Percentiles rank a stretch among this genome's conserved stretches.
phyloP scores from a whole-genome alignment of 35 echinoderm and acorn worm genomes.

The Eucidaris tribuloides region DNA sequence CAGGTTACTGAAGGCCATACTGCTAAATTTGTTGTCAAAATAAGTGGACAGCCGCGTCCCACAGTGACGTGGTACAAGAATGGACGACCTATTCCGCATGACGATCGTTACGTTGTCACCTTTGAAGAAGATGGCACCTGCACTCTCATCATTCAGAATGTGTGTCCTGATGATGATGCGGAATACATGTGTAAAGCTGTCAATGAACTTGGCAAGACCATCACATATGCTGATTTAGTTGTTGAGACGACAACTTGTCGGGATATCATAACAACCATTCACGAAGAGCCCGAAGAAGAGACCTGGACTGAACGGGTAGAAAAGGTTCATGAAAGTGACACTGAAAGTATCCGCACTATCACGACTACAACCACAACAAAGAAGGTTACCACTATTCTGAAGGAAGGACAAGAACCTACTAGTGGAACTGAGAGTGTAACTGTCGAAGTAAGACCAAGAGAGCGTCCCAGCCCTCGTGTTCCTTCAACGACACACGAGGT shows the following conservation, averaged over 20 bases:
- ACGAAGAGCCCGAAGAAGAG: conserved; percentile 74
- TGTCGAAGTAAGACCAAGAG: conserved; percentile 31
- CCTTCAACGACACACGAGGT: conserved; percentile 1
- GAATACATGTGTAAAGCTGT: conserved; percentile 99
- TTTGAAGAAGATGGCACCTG: conserved; percentile 79
- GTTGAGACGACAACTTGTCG: conserved; percentile 46
- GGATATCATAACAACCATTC: conserved; percentile 65
- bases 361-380: conserved; percentile 81
- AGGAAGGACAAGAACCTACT: conserved; percentile 43
- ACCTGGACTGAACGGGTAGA: conserved; percentile 64
- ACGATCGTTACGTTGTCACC: conserved; percentile 47
- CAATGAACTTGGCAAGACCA: conserved; percentile 87
- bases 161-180: conserved; percentile 85
- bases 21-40: conserved; percentile 53
- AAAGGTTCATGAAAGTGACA: conserved; percentile 70
- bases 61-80: conserved; percentile 96
- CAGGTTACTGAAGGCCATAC: conserved; percentile 70
- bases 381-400: conserved; percentile 54
- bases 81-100: conserved; percentile 71
- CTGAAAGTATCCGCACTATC: conserved; percentile 62
- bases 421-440: conserved; percentile 52
- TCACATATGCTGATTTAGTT: conserved; percentile 86
- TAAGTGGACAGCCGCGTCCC: conserved; percentile 68
- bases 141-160: conserved; percentile 70
- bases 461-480: conserved; percentile 1